Evolutionary conservation across 2,888 invertebrate genomes (phyloP), one percentile per base, ranked within the genome.

Genomic region (Diaphora mendica): DNA sequence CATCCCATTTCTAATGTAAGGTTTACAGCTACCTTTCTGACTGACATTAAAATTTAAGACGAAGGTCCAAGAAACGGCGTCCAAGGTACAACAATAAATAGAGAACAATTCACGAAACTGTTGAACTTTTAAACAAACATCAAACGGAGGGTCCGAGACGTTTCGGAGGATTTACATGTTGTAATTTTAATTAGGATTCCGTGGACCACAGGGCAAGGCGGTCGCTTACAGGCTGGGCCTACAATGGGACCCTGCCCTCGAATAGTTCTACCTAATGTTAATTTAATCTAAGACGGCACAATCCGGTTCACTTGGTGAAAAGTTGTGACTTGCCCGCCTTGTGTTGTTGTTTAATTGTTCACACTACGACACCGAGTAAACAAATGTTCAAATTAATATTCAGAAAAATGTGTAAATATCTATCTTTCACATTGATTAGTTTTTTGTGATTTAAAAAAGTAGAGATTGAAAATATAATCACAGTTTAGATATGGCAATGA

Each of bases 121-220:
- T 82, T 81, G 81, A 82, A 87, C 80, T 90, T 89, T 89, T 87
- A 89, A 91, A 89, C 91, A 92, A 93, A 92, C 92, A 92, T 88
- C 87, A 86, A 86, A 87, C 83, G 82, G 79, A 74, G 72, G 71
- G 76, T 75, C 87, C 87, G 89, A 93, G 92, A 91, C 90, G 90
- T 85, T 86, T 83, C 80, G 88, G 88, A 89, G 90, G 88, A 93
- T 93, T 93, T 93, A 92, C 94, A 93, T 93, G 94, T 92, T 94
- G 94, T 94, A 94, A 94, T 94, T 95, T 95, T 94, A 94, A 95
- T 95, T 93, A 93, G 92, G 91, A 92, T 90, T 92, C 92, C 91
- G 88, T 82, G 83, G 91, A 90, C 92, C 93, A 89, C 92, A 90
- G 89, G 89, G 87, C 85, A 85, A 87, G 85, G 82, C 85, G 85